phyloP scores from a whole-genome alignment of 2,888 invertebrate species.

The Fissipunctia ypsillon region DNA sequence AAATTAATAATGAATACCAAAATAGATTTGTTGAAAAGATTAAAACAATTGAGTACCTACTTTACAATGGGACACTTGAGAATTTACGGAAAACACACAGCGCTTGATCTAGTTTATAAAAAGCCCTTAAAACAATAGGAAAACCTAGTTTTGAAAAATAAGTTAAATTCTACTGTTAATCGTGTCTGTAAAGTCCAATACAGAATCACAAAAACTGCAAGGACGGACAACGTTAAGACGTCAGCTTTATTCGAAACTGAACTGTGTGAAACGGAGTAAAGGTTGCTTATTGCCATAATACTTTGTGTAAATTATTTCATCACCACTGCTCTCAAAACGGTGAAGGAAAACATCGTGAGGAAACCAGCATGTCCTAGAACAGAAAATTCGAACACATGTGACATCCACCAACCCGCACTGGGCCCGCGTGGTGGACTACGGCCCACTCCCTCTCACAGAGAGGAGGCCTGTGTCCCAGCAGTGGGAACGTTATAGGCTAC shows the following conservation, averaged over 20 bases:
- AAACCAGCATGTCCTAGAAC: no score
- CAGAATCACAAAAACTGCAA: not conserved
- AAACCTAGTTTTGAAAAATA: not conserved
- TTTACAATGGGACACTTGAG: constrained; percentile 1
- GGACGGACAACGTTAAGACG: not conserved
- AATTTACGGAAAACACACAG: constrained; percentile 24
- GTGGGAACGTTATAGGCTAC: no score
- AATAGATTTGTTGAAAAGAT: constrained; percentile 7
- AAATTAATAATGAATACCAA: constrained; percentile 16
- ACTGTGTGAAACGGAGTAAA: not conserved
- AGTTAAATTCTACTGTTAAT: not conserved
- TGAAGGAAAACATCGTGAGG: no score
- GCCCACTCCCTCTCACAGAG: no score
- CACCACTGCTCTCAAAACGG: no score
- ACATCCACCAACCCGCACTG: no score
- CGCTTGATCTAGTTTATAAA: constrained; percentile 20
- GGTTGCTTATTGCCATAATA: not conserved
- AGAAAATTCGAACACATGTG: no score
- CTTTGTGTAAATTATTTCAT: no score
- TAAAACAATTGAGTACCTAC: not conserved
- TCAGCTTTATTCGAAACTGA: not conserved
- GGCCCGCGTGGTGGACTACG: no score
- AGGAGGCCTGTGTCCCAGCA: no score
- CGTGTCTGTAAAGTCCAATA: not conserved
- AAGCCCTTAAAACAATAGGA: constrained; percentile 1